Conservation (phyloP, 2,797 vertebrate species). For the Mormyrops attenuatus region DNA sequence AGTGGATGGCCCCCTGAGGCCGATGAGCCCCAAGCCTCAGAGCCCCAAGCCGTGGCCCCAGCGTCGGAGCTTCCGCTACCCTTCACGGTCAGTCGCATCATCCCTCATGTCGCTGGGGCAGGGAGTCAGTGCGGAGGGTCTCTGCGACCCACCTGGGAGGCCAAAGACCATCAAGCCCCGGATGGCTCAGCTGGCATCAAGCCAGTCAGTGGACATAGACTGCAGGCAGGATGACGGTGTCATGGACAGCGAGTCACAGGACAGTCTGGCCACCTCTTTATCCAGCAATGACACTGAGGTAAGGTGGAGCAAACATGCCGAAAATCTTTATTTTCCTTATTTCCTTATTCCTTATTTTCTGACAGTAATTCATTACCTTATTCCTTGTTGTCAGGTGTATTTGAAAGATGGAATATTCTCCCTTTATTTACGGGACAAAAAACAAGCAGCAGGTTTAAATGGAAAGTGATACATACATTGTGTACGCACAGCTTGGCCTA, state of each 20-base stretch:
- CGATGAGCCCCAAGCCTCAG: constrained; percentile 72
- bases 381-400: not conserved
- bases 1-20: constrained; percentile 61
- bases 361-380: not conserved
- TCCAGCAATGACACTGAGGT: constrained; percentile 63
- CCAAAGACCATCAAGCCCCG: constrained; percentile 55
- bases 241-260: constrained; percentile 51
- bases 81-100: constrained; percentile 50
- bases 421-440: not conserved
- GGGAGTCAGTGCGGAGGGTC: constrained; percentile 46
- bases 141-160: constrained; percentile 49
- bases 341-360: not conserved
- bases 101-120: constrained; percentile 67
- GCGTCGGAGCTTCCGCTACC: constrained; percentile 47
- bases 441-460: not conserved
- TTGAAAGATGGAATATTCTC: not conserved
- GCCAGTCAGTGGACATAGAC: constrained; percentile 53
- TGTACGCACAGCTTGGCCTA: not conserved
- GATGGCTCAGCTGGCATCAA: constrained; percentile 51
- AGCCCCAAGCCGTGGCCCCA: constrained; percentile 52
- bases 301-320: constrained; percentile 31
- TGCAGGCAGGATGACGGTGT: constrained; percentile 55
- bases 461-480: not conserved
- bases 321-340: not conserved
- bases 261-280: constrained; percentile 49